A percentile compares a stretch with the other conserved stretches of the same genome.
These are phyloP conservation scores for Chaenocephalus aceratus DNA, from an alignment of 2,113 vertebrate genomes.

Conservation along the genomic window DNA sequence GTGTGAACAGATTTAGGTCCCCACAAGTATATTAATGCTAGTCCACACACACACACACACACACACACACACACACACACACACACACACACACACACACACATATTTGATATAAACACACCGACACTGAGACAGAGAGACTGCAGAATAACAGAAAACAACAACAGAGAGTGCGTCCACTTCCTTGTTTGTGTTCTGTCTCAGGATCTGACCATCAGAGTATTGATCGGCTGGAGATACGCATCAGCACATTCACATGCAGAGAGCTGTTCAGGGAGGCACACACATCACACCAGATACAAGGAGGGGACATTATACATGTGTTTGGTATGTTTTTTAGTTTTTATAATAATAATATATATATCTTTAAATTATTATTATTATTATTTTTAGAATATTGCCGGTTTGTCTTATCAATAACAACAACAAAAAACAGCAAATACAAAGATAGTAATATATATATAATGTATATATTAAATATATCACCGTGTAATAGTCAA, in stretches of 20 bases:
- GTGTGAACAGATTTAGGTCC: no score
- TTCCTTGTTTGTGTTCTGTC: conserved; percentile 47
- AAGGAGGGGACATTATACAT: background rate
- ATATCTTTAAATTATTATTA: background rate
- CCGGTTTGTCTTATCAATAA: background rate
- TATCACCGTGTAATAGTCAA: background rate
- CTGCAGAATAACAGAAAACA: conserved; percentile 23
- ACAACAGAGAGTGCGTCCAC: conserved; percentile 15
- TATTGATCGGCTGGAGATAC: conserved; percentile 59
- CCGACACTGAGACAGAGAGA: background rate
- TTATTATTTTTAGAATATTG: background rate
- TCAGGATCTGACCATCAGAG: conserved; percentile 45
- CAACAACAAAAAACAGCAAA: background rate
- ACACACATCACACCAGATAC: background rate
- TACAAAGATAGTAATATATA: background rate
- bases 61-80: conserved; percentile 15
- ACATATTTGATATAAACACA: conserved; percentile 8
- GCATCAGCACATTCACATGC: conserved; percentile 57
- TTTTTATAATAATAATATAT: no score
- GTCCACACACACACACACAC: background rate
- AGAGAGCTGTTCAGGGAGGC: conserved; percentile 8
- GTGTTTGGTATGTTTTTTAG: background rate
- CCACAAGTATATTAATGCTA: no score
- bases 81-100: conserved; percentile 6
- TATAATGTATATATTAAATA: no score